Percentiles rank a stretch among this genome's conserved stretches.
Conservation (phyloP, 1,140 invertebrate species). For the Drosophila virilis region DNA sequence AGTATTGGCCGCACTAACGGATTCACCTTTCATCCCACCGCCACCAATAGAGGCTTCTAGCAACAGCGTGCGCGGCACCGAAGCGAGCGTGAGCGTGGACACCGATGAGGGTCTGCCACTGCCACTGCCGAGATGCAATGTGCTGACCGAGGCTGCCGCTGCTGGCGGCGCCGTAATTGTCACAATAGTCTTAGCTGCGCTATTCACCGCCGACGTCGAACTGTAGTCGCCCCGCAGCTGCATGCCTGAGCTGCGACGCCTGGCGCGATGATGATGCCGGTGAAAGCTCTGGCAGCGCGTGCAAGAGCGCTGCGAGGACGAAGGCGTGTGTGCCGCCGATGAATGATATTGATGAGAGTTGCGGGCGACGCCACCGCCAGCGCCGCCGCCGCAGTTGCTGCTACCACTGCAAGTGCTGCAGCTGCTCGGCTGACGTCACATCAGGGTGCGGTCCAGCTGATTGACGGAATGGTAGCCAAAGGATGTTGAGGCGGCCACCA, state of each 20-base stretch:
- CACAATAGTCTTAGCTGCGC: constrained; percentile 71
- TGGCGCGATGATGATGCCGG: constrained; percentile 75
- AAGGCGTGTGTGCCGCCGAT: constrained; percentile 55
- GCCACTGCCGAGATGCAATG: constrained; percentile 59
- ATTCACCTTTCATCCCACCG: constrained; percentile 24
- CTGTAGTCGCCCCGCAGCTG: constrained; percentile 64
- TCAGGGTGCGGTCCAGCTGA: constrained; percentile 79
- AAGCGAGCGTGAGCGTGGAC: constrained; percentile 70
- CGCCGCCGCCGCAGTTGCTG: constrained; percentile 76
- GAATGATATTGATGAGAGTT: constrained; percentile 72
- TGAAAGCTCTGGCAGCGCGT: constrained; percentile 83
- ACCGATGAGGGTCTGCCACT: constrained; percentile 53
- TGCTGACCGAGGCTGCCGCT: constrained; percentile 65
- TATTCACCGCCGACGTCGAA: constrained; percentile 72
- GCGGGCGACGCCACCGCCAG: constrained; percentile 43
- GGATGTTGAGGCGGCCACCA: constrained; percentile 83
- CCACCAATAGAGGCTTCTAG: constrained; percentile 35
- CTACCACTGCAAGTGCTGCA: constrained; percentile 83
- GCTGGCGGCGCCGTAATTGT: constrained; percentile 73
- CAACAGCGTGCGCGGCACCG: constrained; percentile 60
- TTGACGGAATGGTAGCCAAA: constrained; percentile 83
- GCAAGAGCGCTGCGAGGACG: constrained; percentile 72
- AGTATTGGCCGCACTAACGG: constrained; percentile 67
- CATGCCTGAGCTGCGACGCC: constrained; percentile 75
- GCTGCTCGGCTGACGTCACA: constrained; percentile 84